These are phyloP conservation scores for Dipus sagitta DNA, from an alignment of 2,797 vertebrate species.

Conservation along the genomic window DNA sequence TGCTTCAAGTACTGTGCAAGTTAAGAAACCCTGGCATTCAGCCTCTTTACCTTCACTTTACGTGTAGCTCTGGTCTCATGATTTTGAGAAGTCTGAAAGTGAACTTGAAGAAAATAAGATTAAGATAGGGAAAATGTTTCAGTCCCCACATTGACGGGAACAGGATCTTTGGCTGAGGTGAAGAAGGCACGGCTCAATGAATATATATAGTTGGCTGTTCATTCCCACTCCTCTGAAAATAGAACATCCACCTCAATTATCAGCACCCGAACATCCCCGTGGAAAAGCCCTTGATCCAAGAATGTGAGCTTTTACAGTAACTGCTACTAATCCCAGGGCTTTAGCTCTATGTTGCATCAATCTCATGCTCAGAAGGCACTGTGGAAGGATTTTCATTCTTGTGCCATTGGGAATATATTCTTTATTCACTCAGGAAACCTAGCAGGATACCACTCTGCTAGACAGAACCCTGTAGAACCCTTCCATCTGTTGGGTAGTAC, in stretches of 20 bases:
- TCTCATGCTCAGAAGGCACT: not conserved
- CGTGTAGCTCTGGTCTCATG: not conserved
- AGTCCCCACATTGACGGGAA: slow-evolving; percentile 10
- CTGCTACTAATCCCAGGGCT: not conserved
- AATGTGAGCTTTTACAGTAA: slow-evolving; percentile 49
- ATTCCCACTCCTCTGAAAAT: slow-evolving; percentile 57
- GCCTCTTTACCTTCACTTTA: slow-evolving; percentile 24
- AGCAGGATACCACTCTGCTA: not conserved
- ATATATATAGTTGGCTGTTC: not conserved
- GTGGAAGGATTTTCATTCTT: slow-evolving; percentile 23
- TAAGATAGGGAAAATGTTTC: slow-evolving; percentile 58
- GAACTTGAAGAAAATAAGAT: slow-evolving; percentile 51
- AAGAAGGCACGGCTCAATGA: slow-evolving; percentile 10
- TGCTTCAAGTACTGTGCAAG: slow-evolving; percentile 44
- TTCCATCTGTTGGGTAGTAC: not conserved
- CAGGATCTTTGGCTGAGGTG: slow-evolving; percentile 36
- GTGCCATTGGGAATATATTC: slow-evolving; percentile 32
- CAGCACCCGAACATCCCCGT: not conserved
- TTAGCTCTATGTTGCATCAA: slow-evolving; percentile 17
- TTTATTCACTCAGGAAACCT: slow-evolving; percentile 15
- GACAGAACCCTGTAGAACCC: slow-evolving; percentile 5
- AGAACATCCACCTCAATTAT: slow-evolving; percentile 56
- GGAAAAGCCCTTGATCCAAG: slow-evolving; percentile 58
- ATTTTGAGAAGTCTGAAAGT: slow-evolving; percentile 55
- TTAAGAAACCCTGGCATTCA: slow-evolving; percentile 21